phyloP scores from a whole-genome alignment of 2,113 vertebrate genomes.

The Pachypanchax playfairii region DNA sequence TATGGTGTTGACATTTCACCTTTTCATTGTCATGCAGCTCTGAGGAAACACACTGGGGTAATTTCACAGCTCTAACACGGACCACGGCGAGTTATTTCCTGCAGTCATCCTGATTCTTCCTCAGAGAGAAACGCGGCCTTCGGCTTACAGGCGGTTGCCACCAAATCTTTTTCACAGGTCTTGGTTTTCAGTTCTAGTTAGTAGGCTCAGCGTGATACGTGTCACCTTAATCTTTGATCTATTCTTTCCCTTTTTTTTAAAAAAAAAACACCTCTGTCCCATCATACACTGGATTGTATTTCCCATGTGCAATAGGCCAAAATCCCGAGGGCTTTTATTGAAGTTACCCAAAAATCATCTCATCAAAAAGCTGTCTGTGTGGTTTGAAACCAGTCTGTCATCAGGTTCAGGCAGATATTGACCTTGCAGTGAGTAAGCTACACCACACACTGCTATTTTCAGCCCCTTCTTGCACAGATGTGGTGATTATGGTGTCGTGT shows the following conservation, averaged over 20 bases:
- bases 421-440: constrained; percentile 63
- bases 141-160: constrained; percentile 1
- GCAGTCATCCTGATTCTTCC: constrained; percentile 18
- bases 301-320: constrained; percentile 45
- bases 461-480: constrained; percentile 25
- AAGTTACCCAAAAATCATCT: constrained; percentile 67
- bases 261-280: constrained; percentile 45
- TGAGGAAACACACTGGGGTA: constrained; percentile 27
- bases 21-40: constrained; percentile 36
- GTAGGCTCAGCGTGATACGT: constrained; percentile 21
- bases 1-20: constrained; percentile 54
- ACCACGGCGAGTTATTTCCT: constrained; percentile 24
- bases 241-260: constrained; percentile 30
- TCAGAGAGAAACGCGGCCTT: background rate
- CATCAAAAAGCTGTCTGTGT: constrained; percentile 70
- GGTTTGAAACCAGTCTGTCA: constrained; percentile 60
- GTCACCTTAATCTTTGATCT: constrained; percentile 21
- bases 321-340: constrained; percentile 47
- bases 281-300: constrained; percentile 69
- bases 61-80: constrained; percentile 51
- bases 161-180: constrained; percentile 54
- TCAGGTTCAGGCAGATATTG: constrained; percentile 60
- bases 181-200: constrained; percentile 40
- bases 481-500: constrained; percentile 31
- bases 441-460: constrained; percentile 52